Base-by-base conservation (phyloP, 2,113 vertebrate genomes). In the Typhlomys cinereus region DNA sequence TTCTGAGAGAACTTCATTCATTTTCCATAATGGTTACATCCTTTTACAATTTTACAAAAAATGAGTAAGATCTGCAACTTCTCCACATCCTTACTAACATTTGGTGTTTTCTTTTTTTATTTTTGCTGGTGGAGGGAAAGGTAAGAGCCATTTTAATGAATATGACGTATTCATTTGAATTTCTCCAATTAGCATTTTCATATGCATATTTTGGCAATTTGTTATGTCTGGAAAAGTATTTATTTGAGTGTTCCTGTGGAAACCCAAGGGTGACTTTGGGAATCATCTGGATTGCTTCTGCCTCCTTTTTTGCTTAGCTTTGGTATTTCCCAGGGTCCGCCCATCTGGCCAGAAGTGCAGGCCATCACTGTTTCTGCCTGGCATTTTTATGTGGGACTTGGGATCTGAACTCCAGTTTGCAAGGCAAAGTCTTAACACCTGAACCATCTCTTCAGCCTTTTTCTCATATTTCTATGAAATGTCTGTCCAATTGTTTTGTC, bases 201-300 rank as follows among this genome's bases (percentile, higher is more conserved):
- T 23, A 91, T 50, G 39, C 15, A 66, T 79, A 36, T 44, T n/a
- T n/a, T 70, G 15, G 39, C 34, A 21, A 87, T 64, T n/a, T 66
- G 64, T 66, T n/a, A 34, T 78, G 79, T 90, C 41, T 76, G 18
- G 75, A 87, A 62, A 93, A 88, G 73, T 46, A 48, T 73, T 57
- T 46, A 50, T 34, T 27, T 25, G 50, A 90, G 44, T 82, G 10
- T 11, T 66, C 48, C n/a, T n/a, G n/a, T n/a, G n/a, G n/a, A n/a
- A n/a, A n/a, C n/a, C n/a, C n/a, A n/a, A n/a, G n/a, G n/a, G n/a
- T n/a, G n/a, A n/a, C n/a, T n/a, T n/a, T n/a, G n/a, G n/a, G n/a
- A n/a, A n/a, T n/a, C n/a, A n/a, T n/a, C n/a, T n/a, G n/a, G n/a
- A n/a, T 27, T 52, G 62, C 21, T 78, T 54, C 67, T 71, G 54